Base-by-base conservation (phyloP, 2,113 vertebrate species). In the Pseudonaja textilis region DNA sequence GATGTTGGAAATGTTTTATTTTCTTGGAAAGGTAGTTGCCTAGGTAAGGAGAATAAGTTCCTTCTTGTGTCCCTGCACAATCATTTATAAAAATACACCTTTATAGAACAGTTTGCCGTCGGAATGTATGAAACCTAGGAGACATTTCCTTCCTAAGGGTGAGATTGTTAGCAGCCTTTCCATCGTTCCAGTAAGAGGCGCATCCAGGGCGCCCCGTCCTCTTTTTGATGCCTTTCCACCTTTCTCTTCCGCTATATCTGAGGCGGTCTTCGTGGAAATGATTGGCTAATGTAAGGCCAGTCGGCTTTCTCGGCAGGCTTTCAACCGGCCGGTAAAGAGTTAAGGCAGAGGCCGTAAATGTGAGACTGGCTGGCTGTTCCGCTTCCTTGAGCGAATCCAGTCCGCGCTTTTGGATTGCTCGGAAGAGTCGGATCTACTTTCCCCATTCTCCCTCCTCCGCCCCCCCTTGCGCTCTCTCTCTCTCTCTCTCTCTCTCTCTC, bases 351-450 rank as follows among this genome's bases (percentile, higher is more conserved):
- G 10, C 39, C 11, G 34, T 50, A 39, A 81, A 34, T 9, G 74
- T 3, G 5, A 26, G 89, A 45, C 93, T 39, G 90, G 16, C 69
- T 88, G 16, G 23, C 29, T n/a, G 89, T 50, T 91, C 93, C 93
- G 89, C 52, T 59, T 91, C 55, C 94, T 39, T 59, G 42, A 22
- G 23, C 1, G 56, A 94, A 93, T 97, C 97, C 97, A 95, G 42
- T 64, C 95, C 97, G 92, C 64, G 90, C 93, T 59, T 97, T 97
- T 3, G 16, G 64, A 94, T 88, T 59, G 94, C 61, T 95, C 91
- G 57, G 29, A 34, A 3, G 0, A 39, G 91, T 95, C 88, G 91
- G 96, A 96, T 97, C 96, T 95, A 91, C 96, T 96, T 97, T 97
- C 94, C 93, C 88, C 34, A 74, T 87, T 89, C 88, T 87, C 1